A percentile compares a stretch with the other conserved stretches of the same genome.
These are phyloP conservation scores for Tipula lateralis DNA, from an alignment of 2,888 invertebrate genomes.

Conservation along the genomic window DNA sequence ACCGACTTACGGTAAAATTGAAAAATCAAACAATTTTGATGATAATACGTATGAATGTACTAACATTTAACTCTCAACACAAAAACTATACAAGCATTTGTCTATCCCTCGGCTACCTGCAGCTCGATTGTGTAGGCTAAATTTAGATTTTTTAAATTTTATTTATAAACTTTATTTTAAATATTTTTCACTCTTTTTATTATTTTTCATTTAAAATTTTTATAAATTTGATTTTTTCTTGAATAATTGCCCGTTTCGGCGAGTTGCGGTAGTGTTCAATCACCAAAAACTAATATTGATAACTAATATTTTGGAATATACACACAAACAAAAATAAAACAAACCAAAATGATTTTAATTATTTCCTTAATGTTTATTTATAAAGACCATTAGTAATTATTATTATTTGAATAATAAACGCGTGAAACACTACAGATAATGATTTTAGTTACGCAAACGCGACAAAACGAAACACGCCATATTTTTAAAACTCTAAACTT, in stretches of 20 bases:
- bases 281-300: neutral
- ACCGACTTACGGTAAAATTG: neutral
- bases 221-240: neutral
- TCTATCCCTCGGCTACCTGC: slow-evolving; percentile 27
- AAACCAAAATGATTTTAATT: neutral
- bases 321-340: neutral
- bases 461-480: slow-evolving; percentile 25
- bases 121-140: slow-evolving; percentile 20
- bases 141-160: slow-evolving; percentile 6
- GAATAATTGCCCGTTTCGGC: neutral
- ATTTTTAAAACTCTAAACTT: slow-evolving; percentile 20
- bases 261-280: neutral
- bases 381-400: neutral
- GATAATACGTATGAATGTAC: neutral
- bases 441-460: slow-evolving; percentile 26
- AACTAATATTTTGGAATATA: neutral
- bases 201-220: neutral
- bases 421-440: neutral
- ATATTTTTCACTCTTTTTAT: slow-evolving; percentile 20
- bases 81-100: slow-evolving; percentile 20
- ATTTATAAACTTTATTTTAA: slow-evolving; percentile 6
- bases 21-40: neutral
- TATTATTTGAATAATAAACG: slow-evolving; percentile 2
- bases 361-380: neutral
- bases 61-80: neutral